Evolutionary conservation across 2,113 vertebrate genomes (phyloP).

Genomic region (Alethe diademata): DNA sequence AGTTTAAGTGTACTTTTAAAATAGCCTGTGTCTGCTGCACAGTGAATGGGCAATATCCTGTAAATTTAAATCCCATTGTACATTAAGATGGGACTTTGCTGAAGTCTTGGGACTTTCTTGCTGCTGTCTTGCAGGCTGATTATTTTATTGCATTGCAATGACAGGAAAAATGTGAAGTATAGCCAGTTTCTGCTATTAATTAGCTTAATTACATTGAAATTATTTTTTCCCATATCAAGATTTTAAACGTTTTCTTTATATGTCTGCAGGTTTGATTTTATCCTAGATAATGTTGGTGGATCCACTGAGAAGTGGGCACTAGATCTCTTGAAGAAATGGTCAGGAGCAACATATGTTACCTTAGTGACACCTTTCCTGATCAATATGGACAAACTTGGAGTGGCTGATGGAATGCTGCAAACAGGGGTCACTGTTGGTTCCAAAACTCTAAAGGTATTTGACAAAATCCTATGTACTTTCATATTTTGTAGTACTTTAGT

Average conservation of each 20-base stretch:
- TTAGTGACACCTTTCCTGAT: constrained; percentile 92
- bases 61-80: background rate
- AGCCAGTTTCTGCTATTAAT: background rate
- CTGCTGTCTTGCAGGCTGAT: background rate
- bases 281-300: constrained; percentile 93
- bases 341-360: constrained; percentile 90
- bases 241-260: background rate
- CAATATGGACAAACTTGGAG: constrained; percentile 88
- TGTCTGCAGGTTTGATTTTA: constrained; percentile 83
- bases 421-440: constrained; percentile 82
- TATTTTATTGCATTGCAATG: background rate
- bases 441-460: constrained; percentile 86
- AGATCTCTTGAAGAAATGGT: constrained; percentile 88
- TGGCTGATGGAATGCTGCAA: constrained; percentile 94
- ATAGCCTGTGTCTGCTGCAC: background rate
- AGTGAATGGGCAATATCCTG: background rate
- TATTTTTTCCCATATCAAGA: background rate
- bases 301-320: constrained; percentile 88
- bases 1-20: background rate
- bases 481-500: background rate
- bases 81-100: background rate
- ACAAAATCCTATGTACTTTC: background rate
- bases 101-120: background rate
- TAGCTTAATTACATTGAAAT: background rate
- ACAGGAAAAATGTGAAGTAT: background rate